Evolutionary conservation across 2,113 vertebrate species (phyloP).

Genomic region (Hyaena hyaena): DNA sequence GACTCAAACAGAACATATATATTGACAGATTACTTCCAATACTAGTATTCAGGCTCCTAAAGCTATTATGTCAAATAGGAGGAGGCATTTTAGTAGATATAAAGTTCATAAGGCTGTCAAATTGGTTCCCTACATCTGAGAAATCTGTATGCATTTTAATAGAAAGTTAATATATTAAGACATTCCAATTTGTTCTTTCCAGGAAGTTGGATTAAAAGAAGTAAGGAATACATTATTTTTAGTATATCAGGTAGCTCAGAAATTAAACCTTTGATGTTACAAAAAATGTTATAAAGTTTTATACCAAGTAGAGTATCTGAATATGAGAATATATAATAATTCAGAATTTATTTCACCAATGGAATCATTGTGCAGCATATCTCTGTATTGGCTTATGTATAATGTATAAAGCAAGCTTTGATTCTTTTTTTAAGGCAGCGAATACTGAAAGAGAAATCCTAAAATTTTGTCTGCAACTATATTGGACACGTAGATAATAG

Average conservation of each 20-base stretch:
- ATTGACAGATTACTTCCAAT: conserved; percentile 5
- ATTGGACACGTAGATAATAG: neutral
- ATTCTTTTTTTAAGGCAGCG: conserved; percentile 8
- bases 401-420: conserved; percentile 56
- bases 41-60: neutral
- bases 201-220: conserved; percentile 68
- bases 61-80: conserved; percentile 42
- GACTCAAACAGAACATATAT: neutral
- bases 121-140: conserved; percentile 46
- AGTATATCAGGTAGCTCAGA: conserved; percentile 65
- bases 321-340: conserved; percentile 62
- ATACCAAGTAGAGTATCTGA: conserved; percentile 38
- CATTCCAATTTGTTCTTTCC: conserved; percentile 65
- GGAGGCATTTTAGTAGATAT: conserved; percentile 40
- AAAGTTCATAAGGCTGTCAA: conserved; percentile 60
- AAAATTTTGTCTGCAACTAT: neutral
- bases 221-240: conserved; percentile 71
- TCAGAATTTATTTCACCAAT: conserved; percentile 63
- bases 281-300: conserved; percentile 69
- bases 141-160: conserved; percentile 69
- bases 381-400: conserved; percentile 49
- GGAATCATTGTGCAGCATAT: neutral
- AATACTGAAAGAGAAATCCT: neutral
- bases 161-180: conserved; percentile 70
- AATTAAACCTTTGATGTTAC: conserved; percentile 77